Evolutionary conservation across 2,888 invertebrate genomes (phyloP), one percentile per base, ranked within the genome.

Genomic region (Odontothrips loti): DNA sequence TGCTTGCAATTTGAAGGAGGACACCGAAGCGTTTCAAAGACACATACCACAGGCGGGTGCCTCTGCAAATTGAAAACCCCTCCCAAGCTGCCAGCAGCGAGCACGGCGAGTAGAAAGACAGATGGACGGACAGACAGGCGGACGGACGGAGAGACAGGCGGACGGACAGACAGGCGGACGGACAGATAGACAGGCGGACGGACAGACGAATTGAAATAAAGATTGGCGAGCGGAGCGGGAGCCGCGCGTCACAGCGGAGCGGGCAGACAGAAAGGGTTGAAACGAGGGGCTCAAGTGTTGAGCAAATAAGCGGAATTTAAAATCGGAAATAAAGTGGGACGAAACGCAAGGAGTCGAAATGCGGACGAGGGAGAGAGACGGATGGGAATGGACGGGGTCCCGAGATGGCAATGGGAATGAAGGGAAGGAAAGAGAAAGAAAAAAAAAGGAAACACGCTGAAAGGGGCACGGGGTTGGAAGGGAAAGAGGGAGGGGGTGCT

Each of bases 1-100:
- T 58, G 58, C 20, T 23, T 68, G 68, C 68, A 68, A 68, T 68
- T 68, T 68, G 23, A 68, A 68, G 68, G 68, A 68, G 68, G 68
- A 68, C 68, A 68, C 68, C 68, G n/a, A n/a, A 23, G 23, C 68
- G 68, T 68, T 68, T 68, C 68, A 68, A 68, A 68, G 68, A 68
- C 68, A 68, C 68, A 68, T 68, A 68, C 68, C 68, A 68, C 68
- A 68, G 68, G 68, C 68, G 68, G 68, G 68, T 68, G 68, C 68
- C 68, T 68, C 68, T 68, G 68, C 68, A 68, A 68, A 68, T 68
- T 68, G 68, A 68, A 68, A 68, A 68, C 68, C 68, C 68, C 23
- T 23, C 68, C 23, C 68, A 23, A 6, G 58, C 58, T 58, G 10
- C 58, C n/a, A 17, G 51, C 51, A 17, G 51, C 58, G 17, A 17